These are phyloP conservation scores for Therioaphis trifolii DNA, from an alignment of 2,888 invertebrate genomes.

Conservation along the genomic window DNA sequence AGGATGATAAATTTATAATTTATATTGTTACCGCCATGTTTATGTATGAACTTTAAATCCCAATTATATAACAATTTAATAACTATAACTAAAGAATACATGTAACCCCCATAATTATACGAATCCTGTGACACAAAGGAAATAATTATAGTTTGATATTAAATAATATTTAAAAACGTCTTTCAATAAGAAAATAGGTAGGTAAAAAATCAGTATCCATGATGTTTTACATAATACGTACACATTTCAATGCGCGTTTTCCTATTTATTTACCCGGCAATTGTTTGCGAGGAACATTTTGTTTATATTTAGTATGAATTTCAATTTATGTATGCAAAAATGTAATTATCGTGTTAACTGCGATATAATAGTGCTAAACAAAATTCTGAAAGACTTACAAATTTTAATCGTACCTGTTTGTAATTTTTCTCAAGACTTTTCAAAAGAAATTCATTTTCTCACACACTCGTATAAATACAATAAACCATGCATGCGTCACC, in stretches of 20 bases:
- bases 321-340: too few relatives aligned
- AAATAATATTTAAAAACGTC: conserved; percentile 3
- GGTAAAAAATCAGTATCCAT: not conserved
- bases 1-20: conserved; percentile 4
- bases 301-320: not conserved
- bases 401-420: too few relatives aligned
- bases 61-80: conserved; percentile 23
- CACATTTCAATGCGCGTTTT: not conserved
- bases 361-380: too few relatives aligned
- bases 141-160: conserved; percentile 30
- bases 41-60: not conserved
- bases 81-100: not conserved
- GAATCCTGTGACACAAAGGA: not conserved
- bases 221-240: not conserved
- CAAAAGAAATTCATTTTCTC: too few relatives aligned
- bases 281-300: too few relatives aligned
- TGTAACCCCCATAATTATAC: conserved; percentile 29
- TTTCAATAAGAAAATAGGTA: conserved; percentile 21
- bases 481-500: too few relatives aligned
- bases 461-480: too few relatives aligned
- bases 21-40: conserved; percentile 2
- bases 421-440: too few relatives aligned
- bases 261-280: too few relatives aligned
- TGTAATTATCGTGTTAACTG: too few relatives aligned
- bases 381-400: too few relatives aligned